Percentiles rank a stretch among this genome's conserved stretches.
Conservation (phyloP, 1,140 invertebrate genomes). For the Myzus persicae region DNA sequence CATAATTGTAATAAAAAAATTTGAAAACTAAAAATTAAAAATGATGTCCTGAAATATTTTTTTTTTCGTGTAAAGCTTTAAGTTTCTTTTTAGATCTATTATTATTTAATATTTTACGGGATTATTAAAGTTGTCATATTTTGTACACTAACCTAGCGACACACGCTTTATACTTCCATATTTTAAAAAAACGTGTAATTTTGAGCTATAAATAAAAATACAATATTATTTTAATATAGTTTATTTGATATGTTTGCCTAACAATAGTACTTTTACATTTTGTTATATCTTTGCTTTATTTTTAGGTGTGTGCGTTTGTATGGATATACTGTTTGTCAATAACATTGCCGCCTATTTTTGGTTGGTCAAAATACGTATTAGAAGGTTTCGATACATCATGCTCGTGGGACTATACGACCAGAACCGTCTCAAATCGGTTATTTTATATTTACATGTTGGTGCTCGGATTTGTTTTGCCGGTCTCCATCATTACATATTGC, state of each 20-base stretch:
- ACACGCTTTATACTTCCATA: neutral
- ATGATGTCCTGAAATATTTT: too few species aligned
- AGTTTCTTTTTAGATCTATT: too few species aligned
- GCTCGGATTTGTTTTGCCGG: slow-evolving; percentile 67
- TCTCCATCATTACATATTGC: slow-evolving; percentile 66
- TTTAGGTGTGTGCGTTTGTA: slow-evolving; percentile 65
- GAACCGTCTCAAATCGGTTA: slow-evolving; percentile 64
- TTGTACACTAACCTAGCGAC: too few species aligned
- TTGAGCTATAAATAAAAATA: neutral
- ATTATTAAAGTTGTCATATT: too few species aligned
- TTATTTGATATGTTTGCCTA: too few species aligned
- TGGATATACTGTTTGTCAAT: slow-evolving; percentile 68
- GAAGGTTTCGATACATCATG: slow-evolving; percentile 69
- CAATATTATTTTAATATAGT: too few species aligned
- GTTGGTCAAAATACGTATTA: slow-evolving; percentile 68
- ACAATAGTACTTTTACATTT: neutral
- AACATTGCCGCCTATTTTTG: slow-evolving; percentile 68
- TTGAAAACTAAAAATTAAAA: too few species aligned
- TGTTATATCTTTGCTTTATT: neutral
- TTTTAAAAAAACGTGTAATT: neutral
- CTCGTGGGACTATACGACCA: slow-evolving; percentile 69
- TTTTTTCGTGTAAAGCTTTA: too few species aligned
- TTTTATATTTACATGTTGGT: slow-evolving; percentile 68
- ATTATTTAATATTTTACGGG: too few species aligned
- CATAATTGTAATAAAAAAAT: too few species aligned